These are phyloP conservation scores for Drosophila anomalata DNA, from an alignment of 2,888 invertebrate species.

Conservation along the genomic window DNA sequence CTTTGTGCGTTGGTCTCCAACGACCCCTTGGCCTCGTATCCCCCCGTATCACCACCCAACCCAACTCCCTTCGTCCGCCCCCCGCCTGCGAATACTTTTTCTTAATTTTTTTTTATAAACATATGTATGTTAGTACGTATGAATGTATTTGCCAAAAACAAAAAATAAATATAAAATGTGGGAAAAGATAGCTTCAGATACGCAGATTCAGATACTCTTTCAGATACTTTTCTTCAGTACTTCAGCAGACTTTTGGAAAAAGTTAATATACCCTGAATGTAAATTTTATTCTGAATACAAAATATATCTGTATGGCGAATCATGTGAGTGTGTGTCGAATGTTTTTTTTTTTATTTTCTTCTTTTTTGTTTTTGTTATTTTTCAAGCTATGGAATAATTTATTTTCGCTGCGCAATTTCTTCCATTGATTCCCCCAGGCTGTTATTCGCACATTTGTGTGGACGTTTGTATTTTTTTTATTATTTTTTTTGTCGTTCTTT, in stretches of 20 bases:
- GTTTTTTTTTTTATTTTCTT: constrained; percentile 46
- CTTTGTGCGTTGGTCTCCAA: constrained; percentile 64
- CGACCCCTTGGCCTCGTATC: constrained; percentile 24
- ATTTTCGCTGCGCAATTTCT: constrained; percentile 73
- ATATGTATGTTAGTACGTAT: constrained; percentile 36
- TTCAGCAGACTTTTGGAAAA: neutral
- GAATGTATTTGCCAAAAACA: constrained; percentile 16
- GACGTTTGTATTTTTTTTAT: constrained; percentile 3
- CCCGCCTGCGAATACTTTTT: constrained; percentile 19
- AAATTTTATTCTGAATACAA: constrained; percentile 55
- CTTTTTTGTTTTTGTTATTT: constrained; percentile 16
- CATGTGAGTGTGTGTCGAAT: constrained; percentile 46
- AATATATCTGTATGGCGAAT: constrained; percentile 28
- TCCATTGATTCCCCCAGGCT: constrained; percentile 59
- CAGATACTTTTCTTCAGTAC: neutral
- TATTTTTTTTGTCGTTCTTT: constrained; percentile 36
- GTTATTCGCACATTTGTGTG: constrained; percentile 1
- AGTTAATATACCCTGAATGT: constrained; percentile 1
- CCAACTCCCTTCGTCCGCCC: neutral
- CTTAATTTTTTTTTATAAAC: constrained; percentile 43
- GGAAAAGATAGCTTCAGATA: neutral
- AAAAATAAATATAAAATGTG: constrained; percentile 22
- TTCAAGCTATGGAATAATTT: constrained; percentile 68
- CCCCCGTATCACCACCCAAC: constrained; percentile 3
- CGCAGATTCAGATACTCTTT: neutral